Base-by-base conservation (phyloP, 2,888 invertebrate genomes). In the Argynnis bischoffii region DNA sequence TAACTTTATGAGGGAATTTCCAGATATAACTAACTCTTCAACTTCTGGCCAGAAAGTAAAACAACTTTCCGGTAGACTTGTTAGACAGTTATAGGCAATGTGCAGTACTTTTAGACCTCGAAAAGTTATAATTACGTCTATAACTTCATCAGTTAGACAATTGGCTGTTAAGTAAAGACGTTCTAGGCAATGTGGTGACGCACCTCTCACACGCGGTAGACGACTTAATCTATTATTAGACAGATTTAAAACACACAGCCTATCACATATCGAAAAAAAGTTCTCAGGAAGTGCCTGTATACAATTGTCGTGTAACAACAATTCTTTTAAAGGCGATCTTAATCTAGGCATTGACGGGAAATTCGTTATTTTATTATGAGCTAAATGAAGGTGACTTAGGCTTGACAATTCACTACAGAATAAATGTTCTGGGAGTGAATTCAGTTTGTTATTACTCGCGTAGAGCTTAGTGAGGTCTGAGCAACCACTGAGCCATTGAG, bases 1-100 rank as follows among this genome's bases (percentile, higher is more conserved):
- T 65, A 97, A 90, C 78, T 94, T 94, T 48, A 95, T 93, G 64
- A 98, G 90, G 79, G 95, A 94, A 81, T 98, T 98, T 47, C 97
- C 97, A 1, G 97, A 97, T 57, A 97, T 80, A 1, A 97, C 95
- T 47, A 98, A 84, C 80, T 97, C 97, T 88, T 97, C 97, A 73
- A 97, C 92, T 75, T 96, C 95, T 1, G 94, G 93, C 97, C 97
- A 97, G 77, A 94, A 95, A 61, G 94, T 93, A 35, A 96, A 93
- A 79, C 96, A 96, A 73, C 95, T 95, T 77, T 96, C 96, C 0
- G 97, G 96, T 72, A 97, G 87, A 35, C 92, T 92, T 1, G 95
- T 95, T 50, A 97, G 89, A 72, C 95, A 95, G 79, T 97, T 97
- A 78, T 97, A 97, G 2, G 96, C 96, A 15, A 96, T 93, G 79